Evolutionary conservation across 2,113 vertebrate species (phyloP).

Genomic region (Acinonyx jubatus): DNA sequence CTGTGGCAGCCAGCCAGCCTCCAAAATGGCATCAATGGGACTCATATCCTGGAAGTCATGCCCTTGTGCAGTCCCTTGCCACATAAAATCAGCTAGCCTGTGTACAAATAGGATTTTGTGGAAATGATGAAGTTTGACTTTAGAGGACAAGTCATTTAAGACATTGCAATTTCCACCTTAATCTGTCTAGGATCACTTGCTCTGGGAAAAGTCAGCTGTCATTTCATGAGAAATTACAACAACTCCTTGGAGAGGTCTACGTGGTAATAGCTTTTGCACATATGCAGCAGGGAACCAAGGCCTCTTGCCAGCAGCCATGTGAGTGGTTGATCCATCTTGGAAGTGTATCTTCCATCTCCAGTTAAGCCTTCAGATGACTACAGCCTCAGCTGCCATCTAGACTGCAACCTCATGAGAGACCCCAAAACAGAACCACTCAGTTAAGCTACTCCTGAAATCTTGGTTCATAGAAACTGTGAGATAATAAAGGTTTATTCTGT

Average conservation of each 20-base stretch:
- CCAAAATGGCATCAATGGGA: background rate
- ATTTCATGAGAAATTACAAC: background rate
- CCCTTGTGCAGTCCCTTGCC: background rate
- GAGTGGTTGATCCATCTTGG: background rate
- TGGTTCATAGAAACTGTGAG: background rate
- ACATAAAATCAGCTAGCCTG: background rate
- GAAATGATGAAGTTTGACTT: background rate
- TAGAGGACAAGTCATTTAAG: background rate
- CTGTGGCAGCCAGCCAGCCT: background rate
- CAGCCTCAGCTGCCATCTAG: background rate
- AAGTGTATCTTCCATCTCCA: background rate
- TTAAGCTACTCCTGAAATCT: background rate
- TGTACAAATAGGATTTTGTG: conserved; percentile 1
- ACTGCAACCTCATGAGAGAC: background rate
- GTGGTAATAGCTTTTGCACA: background rate
- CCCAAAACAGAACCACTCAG: background rate
- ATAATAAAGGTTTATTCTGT: background rate
- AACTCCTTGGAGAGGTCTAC: background rate
- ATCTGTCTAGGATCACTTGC: background rate
- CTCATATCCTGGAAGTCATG: background rate
- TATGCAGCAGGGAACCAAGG: background rate
- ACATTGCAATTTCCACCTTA: background rate
- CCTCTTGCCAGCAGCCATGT: background rate
- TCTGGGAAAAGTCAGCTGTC: background rate
- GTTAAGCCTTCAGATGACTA: background rate